Conservation (phyloP, 2,888 invertebrate species). For the Diloba caeruleocephala region DNA sequence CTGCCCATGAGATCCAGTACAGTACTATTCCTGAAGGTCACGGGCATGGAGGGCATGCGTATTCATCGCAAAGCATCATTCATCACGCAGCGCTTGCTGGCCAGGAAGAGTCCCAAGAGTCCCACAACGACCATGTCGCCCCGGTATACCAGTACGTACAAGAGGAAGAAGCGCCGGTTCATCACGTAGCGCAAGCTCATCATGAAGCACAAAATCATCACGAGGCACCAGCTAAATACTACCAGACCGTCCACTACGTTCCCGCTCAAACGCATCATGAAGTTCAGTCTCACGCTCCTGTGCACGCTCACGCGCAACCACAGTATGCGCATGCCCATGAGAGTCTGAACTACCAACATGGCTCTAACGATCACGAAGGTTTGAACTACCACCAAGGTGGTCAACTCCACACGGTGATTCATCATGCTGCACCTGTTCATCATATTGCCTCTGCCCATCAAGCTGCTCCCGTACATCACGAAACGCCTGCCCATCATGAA, state of each 20-base stretch:
- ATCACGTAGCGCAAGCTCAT: slow-evolving; percentile 42
- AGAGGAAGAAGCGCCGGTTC: slow-evolving; percentile 55
- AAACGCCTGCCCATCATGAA: neutral
- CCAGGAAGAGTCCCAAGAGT: slow-evolving; percentile 69
- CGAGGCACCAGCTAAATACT: slow-evolving; percentile 45
- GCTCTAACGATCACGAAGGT: slow-evolving; percentile 27
- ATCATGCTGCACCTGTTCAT: slow-evolving; percentile 3
- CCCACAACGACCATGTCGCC: slow-evolving; percentile 63
- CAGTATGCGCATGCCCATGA: slow-evolving; percentile 49
- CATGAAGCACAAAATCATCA: slow-evolving; percentile 35
- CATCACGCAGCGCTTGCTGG: slow-evolving; percentile 64
- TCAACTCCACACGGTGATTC: neutral
- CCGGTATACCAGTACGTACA: slow-evolving; percentile 71
- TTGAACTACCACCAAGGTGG: slow-evolving; percentile 33
- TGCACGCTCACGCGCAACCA: slow-evolving; percentile 22
- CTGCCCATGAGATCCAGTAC: slow-evolving; percentile 39
- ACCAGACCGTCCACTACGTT: slow-evolving; percentile 51
- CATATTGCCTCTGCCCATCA: slow-evolving; percentile 12
- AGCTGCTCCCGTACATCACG: slow-evolving; percentile 3
- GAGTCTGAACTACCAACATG: slow-evolving; percentile 40
- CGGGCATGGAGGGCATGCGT: slow-evolving; percentile 61
- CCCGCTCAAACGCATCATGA: slow-evolving; percentile 62
- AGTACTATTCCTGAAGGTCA: slow-evolving; percentile 42
- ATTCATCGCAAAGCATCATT: slow-evolving; percentile 71
- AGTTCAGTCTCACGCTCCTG: slow-evolving; percentile 21